Evolutionary conservation across 2,888 invertebrate genomes (phyloP).

Genomic region (Malachius bipustulatus): DNA sequence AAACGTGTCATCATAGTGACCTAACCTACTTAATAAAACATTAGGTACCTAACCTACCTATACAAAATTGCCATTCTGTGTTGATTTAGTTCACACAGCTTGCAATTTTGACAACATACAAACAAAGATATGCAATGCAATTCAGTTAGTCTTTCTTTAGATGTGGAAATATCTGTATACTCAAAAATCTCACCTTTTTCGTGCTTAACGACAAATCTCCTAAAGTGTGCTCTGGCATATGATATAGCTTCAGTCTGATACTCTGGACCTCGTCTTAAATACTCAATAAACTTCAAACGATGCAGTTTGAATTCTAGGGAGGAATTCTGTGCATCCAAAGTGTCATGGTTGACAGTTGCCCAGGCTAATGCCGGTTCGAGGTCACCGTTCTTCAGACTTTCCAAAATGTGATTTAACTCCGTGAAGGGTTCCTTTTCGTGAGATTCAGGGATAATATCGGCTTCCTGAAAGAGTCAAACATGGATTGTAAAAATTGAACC

Average conservation of each 20-base stretch:
- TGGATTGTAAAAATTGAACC: too few relatives aligned
- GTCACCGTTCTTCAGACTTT: conserved; percentile 69
- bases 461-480: conserved; percentile 45
- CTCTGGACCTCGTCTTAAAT: conserved; percentile 50
- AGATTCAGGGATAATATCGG: conserved; percentile 50
- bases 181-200: conserved; percentile 47
- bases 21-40: too few relatives aligned
- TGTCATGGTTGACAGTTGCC: conserved; percentile 65
- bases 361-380: conserved; percentile 78
- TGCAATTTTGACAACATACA: too few relatives aligned
- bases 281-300: conserved; percentile 64
- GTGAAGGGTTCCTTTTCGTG: conserved; percentile 64
- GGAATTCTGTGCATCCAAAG: conserved; percentile 55
- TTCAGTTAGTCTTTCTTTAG: too few relatives aligned
- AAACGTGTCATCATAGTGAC: too few relatives aligned
- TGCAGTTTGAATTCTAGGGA: conserved; percentile 73
- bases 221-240: conserved; percentile 78
- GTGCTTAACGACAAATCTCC: conserved; percentile 64
- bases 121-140: too few relatives aligned
- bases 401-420: conserved; percentile 79
- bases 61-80: too few relatives aligned
- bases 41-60: too few relatives aligned
- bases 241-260: conserved; percentile 74
- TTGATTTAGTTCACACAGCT: too few relatives aligned
- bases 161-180: too few relatives aligned